These are phyloP conservation scores for Colletes collaris DNA, from an alignment of 2,888 invertebrate genomes.

Conservation along the genomic window DNA sequence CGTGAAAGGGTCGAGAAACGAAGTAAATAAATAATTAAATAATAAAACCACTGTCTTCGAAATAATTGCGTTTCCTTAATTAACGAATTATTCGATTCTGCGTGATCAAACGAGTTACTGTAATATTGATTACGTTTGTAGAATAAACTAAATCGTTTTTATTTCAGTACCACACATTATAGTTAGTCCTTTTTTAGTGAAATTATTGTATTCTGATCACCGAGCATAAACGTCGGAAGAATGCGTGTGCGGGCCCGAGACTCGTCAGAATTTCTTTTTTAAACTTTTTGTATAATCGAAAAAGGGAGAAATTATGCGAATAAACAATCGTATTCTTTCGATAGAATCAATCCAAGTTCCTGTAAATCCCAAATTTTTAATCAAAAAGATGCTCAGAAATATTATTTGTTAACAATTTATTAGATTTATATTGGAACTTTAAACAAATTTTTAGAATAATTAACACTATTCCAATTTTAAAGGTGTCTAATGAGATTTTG, in stretches of 20 bases:
- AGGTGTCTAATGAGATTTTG: too few species aligned
- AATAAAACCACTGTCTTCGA: constrained; percentile 15
- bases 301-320: constrained; percentile 46
- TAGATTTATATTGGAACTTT: too few species aligned
- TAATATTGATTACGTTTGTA: constrained; percentile 50
- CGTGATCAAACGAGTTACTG: constrained; percentile 26
- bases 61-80: constrained; percentile 43
- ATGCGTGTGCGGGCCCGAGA: constrained; percentile 54
- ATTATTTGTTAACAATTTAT: too few species aligned
- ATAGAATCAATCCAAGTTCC: constrained; percentile 13
- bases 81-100: constrained; percentile 34
- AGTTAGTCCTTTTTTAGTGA: constrained; percentile 37
- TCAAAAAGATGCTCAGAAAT: too few species aligned
- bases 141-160: constrained; percentile 57
- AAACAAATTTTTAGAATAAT: too few species aligned
- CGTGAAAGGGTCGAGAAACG: constrained; percentile 21
- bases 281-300: constrained; percentile 54
- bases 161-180: constrained; percentile 50
- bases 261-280: constrained; percentile 43
- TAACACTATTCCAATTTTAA: too few species aligned
- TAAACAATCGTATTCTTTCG: constrained; percentile 58
- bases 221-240: constrained; percentile 14
- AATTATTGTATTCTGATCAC: constrained; percentile 15
- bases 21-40: too few species aligned
- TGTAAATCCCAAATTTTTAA: too few species aligned